These are phyloP conservation scores for Diglossa brunneiventris DNA, from an alignment of 2,113 vertebrate species.

Conservation along the genomic window DNA sequence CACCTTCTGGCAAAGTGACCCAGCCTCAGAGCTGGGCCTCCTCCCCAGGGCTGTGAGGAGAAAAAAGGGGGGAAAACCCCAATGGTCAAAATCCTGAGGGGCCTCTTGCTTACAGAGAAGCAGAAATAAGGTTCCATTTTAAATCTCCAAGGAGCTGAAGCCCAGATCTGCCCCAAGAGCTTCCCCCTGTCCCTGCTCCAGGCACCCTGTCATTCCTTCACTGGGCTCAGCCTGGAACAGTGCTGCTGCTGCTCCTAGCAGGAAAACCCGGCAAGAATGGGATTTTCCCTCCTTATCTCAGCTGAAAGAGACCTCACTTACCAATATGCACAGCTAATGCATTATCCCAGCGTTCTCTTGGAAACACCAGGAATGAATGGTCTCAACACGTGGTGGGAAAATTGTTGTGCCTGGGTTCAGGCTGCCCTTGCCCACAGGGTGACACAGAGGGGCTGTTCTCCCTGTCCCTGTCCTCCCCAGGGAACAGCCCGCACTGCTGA, in stretches of 20 bases:
- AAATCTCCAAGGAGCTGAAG: background rate
- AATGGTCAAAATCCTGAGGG: background rate
- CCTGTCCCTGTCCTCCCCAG: background rate
- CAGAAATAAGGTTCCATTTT: background rate
- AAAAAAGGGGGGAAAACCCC: background rate
- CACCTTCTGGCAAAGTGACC: rapidly evolving
- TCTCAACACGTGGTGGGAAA: rapidly evolving
- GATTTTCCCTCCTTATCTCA: background rate
- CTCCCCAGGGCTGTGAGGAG: background rate
- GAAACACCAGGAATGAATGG: background rate
- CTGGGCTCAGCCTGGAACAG: background rate
- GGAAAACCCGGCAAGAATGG: background rate
- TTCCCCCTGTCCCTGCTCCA: background rate
- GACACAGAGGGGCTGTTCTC: background rate
- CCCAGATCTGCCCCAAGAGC: no score
- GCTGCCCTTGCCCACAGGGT: background rate
- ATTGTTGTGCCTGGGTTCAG: background rate
- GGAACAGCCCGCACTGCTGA: background rate
- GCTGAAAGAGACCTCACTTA: background rate
- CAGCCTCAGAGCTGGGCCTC: background rate
- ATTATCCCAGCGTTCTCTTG: background rate
- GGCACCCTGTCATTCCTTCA: background rate
- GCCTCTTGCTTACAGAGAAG: background rate
- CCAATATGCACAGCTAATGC: rapidly evolving
- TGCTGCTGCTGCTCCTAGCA: background rate